A percentile compares a stretch with the other conserved stretches of the same genome.
Evolutionary conservation across 2,797 vertebrate species (phyloP).

Genomic region (Coilia nasus): DNA sequence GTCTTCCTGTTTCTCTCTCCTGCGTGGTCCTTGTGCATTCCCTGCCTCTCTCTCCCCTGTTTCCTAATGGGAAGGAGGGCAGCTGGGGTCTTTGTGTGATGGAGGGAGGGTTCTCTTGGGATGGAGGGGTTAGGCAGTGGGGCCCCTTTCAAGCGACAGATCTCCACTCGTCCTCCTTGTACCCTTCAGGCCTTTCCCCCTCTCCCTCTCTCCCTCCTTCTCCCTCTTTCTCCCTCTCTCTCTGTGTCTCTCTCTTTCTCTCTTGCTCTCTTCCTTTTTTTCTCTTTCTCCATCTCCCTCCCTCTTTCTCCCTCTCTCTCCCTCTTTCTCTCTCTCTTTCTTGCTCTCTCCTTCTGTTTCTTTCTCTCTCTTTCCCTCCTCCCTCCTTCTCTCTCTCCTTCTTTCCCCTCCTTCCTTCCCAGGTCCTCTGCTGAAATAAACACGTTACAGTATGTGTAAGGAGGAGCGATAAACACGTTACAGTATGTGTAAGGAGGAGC

Average conservation of each 20-base stretch:
- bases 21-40: no score
- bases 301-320: no score
- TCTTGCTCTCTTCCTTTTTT: neutral
- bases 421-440: neutral
- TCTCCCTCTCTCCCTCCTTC: neutral
- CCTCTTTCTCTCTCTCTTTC: neutral
- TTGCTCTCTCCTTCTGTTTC: neutral
- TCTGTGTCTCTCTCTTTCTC: conserved; percentile 5
- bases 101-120: conserved; percentile 75
- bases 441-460: neutral
- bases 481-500: neutral
- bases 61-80: conserved; percentile 68
- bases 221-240: conserved; percentile 8
- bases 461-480: neutral
- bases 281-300: no score
- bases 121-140: conserved; percentile 70
- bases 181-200: conserved; percentile 27
- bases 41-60: neutral
- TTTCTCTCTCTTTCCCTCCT: conserved; percentile 11
- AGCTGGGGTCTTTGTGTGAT: conserved; percentile 83
- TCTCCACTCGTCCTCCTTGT: conserved; percentile 59
- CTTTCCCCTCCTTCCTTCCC: neutral
- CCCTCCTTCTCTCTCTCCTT: conserved; percentile 21
- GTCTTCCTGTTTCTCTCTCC: neutral
- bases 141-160: conserved; percentile 71